Percentiles rank a stretch among this genome's conserved stretches.
These are phyloP conservation scores for Mythimna ferrago DNA, from an alignment of 2,888 invertebrate genomes.

Conservation along the genomic window DNA sequence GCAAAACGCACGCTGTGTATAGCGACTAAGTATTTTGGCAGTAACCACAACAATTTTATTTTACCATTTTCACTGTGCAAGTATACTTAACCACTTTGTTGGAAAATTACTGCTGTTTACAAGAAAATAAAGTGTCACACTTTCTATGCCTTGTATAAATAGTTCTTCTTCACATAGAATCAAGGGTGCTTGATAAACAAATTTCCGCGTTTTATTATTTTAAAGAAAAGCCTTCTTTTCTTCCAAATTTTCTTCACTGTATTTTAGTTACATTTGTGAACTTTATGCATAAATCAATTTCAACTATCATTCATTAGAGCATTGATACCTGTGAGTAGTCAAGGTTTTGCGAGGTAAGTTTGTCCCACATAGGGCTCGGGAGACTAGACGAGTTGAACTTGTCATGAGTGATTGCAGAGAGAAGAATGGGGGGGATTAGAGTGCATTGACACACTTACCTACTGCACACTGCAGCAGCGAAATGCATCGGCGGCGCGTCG, in stretches of 20 bases:
- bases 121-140: slow-evolving; percentile 17
- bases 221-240: not conserved
- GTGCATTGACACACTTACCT: slow-evolving; percentile 90
- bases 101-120: not conserved
- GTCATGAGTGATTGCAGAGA: slow-evolving; percentile 86
- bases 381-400: slow-evolving; percentile 83
- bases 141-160: slow-evolving; percentile 20
- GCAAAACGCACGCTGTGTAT: not conserved
- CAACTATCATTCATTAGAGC: slow-evolving; percentile 18
- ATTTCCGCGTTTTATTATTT: not conserved
- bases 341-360: slow-evolving; percentile 64
- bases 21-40: not conserved
- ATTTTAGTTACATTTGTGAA: not conserved
- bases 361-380: slow-evolving; percentile 69
- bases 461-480: slow-evolving; percentile 87
- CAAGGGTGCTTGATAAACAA: not conserved
- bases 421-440: slow-evolving; percentile 84
- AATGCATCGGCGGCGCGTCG: slow-evolving; percentile 84
- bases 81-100: not conserved
- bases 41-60: not conserved
- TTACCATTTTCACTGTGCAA: not conserved
- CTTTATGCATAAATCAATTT: not conserved
- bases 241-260: not conserved
- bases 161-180: not conserved
- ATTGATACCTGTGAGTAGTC: slow-evolving; percentile 40